These are phyloP conservation scores for Dolichomitus sp. DNA, from an alignment of 2,888 invertebrate species.

Conservation along the genomic window DNA sequence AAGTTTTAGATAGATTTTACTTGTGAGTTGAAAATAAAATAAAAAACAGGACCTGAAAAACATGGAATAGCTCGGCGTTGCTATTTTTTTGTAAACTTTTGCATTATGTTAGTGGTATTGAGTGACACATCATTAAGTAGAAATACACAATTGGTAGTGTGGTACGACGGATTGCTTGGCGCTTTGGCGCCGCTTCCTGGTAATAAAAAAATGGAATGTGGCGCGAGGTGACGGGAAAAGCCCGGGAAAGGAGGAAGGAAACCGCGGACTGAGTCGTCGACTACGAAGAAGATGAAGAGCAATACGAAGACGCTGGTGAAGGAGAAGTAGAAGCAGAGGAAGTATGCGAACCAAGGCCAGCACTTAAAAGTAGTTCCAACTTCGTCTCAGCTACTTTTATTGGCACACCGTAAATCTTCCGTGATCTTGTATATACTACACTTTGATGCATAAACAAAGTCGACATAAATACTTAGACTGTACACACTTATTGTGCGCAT, in stretches of 20 bases:
- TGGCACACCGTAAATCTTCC: constrained; percentile 37
- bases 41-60: too few relatives aligned
- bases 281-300: constrained; percentile 7
- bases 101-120: too few relatives aligned
- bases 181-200: constrained; percentile 74
- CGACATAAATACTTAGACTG: background rate
- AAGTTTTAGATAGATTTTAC: too few relatives aligned
- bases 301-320: constrained; percentile 7
- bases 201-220: constrained; percentile 61
- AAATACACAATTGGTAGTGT: background rate
- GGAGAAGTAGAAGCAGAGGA: background rate
- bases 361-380: constrained; percentile 5
- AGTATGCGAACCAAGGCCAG: constrained; percentile 10
- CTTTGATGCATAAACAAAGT: constrained; percentile 30
- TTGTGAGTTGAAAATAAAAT: too few relatives aligned
- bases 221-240: constrained; percentile 4
- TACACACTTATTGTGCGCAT: background rate
- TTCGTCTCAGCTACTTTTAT: constrained; percentile 53
- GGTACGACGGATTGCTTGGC: constrained; percentile 49
- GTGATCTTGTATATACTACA: background rate
- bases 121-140: too few relatives aligned
- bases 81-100: too few relatives aligned
- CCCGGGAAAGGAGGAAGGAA: constrained; percentile 21
- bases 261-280: constrained; percentile 14
- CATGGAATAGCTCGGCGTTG: too few relatives aligned